Conservation (phyloP, 2,888 invertebrate genomes). For the Sisyra nigra region DNA sequence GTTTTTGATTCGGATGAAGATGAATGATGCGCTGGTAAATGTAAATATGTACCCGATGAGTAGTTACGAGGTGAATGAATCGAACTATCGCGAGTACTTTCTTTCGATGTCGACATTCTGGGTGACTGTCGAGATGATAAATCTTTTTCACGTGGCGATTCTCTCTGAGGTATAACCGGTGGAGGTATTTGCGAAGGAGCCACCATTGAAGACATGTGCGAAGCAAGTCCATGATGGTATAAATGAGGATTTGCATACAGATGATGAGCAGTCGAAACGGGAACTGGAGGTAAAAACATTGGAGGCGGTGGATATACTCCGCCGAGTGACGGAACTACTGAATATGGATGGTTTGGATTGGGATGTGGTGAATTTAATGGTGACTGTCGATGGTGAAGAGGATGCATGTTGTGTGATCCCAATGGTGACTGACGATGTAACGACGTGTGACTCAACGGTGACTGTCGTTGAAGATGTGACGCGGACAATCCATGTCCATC, state of each 20-base stretch:
- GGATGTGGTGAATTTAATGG: conserved; percentile 22
- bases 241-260: conserved; percentile 12
- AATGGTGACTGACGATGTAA: conserved; percentile 15
- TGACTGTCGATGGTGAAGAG: conserved; percentile 12
- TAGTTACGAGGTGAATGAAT: conserved; percentile 4
- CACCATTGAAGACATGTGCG: conserved; percentile 3
- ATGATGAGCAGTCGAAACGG: conserved; percentile 4
- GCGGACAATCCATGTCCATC: conserved; percentile 26
- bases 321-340: conserved; percentile 27
- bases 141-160: conserved; percentile 11
- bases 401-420: conserved; percentile 9
- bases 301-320: conserved; percentile 20
- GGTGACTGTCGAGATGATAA: conserved; percentile 6
- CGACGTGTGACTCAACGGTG: conserved; percentile 14
- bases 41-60: conserved; percentile 1
- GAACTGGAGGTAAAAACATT: conserved; percentile 14
- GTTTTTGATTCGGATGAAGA: not conserved
- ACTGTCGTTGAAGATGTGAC: conserved; percentile 5
- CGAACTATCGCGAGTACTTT: not conserved
- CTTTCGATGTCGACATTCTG: conserved; percentile 1
- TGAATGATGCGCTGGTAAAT: not conserved
- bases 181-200: conserved; percentile 11
- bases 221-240: conserved; percentile 10
- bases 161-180: conserved; percentile 10
- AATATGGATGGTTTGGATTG: conserved; percentile 22